Conservation (phyloP, 2,113 vertebrate genomes). For the Rhabdomys dilectus region DNA sequence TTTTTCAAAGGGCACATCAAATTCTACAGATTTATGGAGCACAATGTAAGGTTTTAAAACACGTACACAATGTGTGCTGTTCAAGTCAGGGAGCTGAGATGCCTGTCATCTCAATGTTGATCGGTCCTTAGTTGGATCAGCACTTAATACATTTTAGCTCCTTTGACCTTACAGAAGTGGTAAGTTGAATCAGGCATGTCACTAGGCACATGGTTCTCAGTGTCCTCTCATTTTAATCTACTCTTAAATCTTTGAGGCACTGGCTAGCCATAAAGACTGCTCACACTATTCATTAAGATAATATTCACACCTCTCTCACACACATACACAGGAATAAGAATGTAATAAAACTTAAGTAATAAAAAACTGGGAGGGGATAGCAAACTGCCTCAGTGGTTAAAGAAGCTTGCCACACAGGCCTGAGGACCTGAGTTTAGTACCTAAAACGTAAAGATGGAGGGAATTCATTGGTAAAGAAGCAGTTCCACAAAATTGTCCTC, state of each 20-base stretch:
- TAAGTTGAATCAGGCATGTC: background rate
- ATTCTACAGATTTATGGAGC: background rate
- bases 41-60: background rate
- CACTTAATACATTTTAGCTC: background rate
- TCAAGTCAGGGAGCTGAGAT: background rate
- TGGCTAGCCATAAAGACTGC: background rate
- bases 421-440: no score
- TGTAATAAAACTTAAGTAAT: background rate
- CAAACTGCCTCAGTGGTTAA: background rate
- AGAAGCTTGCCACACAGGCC: background rate
- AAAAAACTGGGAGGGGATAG: background rate
- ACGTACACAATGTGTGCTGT: background rate
- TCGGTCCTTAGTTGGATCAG: background rate
- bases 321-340: background rate
- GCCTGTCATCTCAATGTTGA: background rate
- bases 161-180: background rate
- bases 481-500: background rate
- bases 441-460: background rate
- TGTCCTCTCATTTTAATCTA: slow-evolving; percentile 24
- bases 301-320: background rate
- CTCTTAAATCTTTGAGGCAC: background rate
- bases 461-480: background rate
- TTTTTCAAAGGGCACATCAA: background rate
- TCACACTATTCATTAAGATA: background rate
- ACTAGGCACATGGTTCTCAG: background rate